Base-by-base conservation (phyloP, 1,140 invertebrate genomes). In the Platorchestia sp. region DNA sequence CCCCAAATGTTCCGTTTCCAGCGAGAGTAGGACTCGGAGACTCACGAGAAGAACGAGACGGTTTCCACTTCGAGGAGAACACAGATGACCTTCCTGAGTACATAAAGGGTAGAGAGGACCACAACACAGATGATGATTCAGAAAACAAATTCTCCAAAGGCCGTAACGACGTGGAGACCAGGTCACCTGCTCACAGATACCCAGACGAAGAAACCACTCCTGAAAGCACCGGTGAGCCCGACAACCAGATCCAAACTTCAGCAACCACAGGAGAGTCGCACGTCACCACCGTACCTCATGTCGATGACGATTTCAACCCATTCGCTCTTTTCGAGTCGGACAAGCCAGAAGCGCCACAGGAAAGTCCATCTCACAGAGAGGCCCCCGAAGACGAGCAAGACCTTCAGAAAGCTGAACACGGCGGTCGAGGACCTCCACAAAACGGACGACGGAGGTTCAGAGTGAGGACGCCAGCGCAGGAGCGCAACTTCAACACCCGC, bases 111-210 rank as follows among this genome's bases (percentile, higher is more conserved):
- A 40, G 40, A 40, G 91, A 93, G 47, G 91, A 93, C 45, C 91
- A 93, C 91, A 93, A 47, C 40, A 93, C 91, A 44, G 45, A 93
- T 41, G 91, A 93, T 47, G 41, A 45, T 40, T 6, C 45, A 93
- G 43, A 93, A 7, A 3, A 40, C 6, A 47, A 93, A 19, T 93
- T 93, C 36, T 0, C 40, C 19, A 42, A 47, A 19, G 45, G 40
- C 40, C 43, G 45, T 45, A 40, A 22, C 0, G 45, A 93, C 14
- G 43, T 44, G 14, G 91, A 93, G n/a, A 93, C 91, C 0, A 93
- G 91, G 36, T 93, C 91, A 3, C 91, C 91, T 41, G 91, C 91
- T 44, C 91, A 93, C 91, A 45, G 91, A 47, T 93, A 93, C 45
- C 91, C 91, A 7, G 91, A 93, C 45, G 91, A 93, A 45, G 43